Evolutionary conservation across 1,140 invertebrate species (phyloP).

Genomic region (Psix sp.): DNA sequence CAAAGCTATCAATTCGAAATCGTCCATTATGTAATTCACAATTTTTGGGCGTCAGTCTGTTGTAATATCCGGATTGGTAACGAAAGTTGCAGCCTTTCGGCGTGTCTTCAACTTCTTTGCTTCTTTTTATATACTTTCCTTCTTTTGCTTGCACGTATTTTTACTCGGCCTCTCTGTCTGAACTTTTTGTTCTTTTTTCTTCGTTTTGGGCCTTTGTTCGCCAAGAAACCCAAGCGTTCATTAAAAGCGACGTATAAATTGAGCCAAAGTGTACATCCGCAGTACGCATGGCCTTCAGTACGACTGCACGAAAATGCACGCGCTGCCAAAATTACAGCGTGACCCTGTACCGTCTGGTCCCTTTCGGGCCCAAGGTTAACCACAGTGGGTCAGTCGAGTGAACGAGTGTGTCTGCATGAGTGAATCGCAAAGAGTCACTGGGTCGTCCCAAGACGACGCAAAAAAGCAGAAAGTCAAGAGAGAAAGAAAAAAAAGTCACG

Average conservation of each 20-base stretch:
- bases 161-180: not conserved
- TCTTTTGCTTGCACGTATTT: not conserved
- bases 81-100: constrained; percentile 44
- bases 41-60: too few relatives aligned
- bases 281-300: constrained; percentile 56
- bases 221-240: constrained; percentile 47
- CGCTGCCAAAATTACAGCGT: constrained; percentile 64
- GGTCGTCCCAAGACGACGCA: constrained; percentile 49
- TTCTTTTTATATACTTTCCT: not conserved
- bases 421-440: constrained; percentile 59
- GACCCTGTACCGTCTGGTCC: constrained; percentile 60
- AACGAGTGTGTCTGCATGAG: constrained; percentile 54
- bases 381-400: constrained; percentile 71
- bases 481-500: constrained; percentile 1
- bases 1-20: too few relatives aligned
- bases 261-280: constrained; percentile 60
- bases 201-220: constrained; percentile 46
- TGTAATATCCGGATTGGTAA: too few relatives aligned
- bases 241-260: constrained; percentile 60
- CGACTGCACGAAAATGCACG: constrained; percentile 60
- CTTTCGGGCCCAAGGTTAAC: constrained; percentile 69
- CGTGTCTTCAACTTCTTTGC: not conserved
- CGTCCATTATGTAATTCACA: too few relatives aligned
- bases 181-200: constrained; percentile 1
- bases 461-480: constrained; percentile 10